Percentiles rank a stretch among this genome's conserved stretches.
phyloP scores from a whole-genome alignment of 2,888 invertebrate species.

The Acrobeloides nanus region DNA sequence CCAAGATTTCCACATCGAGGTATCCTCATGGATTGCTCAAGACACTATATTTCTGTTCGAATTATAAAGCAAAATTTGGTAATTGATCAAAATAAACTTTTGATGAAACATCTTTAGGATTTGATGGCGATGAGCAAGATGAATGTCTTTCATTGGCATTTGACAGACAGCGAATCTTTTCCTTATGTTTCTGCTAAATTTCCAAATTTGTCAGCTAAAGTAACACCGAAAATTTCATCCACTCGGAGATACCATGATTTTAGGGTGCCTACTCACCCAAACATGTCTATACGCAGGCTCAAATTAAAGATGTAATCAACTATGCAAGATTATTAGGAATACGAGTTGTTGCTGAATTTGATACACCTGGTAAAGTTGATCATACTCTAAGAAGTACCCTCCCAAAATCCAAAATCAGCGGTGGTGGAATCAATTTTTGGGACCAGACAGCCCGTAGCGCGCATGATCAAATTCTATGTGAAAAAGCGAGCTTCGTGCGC shows the following conservation, averaged over 20 bases:
- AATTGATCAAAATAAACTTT: too few relatives aligned
- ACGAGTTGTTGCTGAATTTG: conserved; percentile 79
- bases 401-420: too few relatives aligned
- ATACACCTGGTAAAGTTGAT: conserved; percentile 62
- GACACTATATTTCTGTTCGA: conserved; percentile 58
- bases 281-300: conserved; percentile 46
- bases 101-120: conserved; percentile 16
- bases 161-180: conserved; percentile 82
- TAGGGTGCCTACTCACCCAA: conserved; percentile 33
- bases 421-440: too few relatives aligned
- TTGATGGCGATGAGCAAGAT: conserved; percentile 66
- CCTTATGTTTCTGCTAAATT: conserved; percentile 73
- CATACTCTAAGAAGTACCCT: too few relatives aligned
- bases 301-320: conserved; percentile 67
- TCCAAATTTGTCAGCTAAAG: conserved; percentile 64
- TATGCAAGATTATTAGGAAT: conserved; percentile 75
- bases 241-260: too few relatives aligned
- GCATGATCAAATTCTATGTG: too few relatives aligned
- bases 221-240: background rate
- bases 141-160: conserved; percentile 91
- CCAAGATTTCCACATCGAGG: conserved; percentile 77
- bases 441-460: too few relatives aligned
- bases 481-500: too few relatives aligned
- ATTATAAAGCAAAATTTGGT: too few relatives aligned
- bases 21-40: conserved; percentile 74